Percentiles rank a stretch among this genome's conserved stretches.
These are phyloP conservation scores for Entomobrya multifasciata DNA, from an alignment of 2,888 invertebrate genomes.

Conservation along the genomic window DNA sequence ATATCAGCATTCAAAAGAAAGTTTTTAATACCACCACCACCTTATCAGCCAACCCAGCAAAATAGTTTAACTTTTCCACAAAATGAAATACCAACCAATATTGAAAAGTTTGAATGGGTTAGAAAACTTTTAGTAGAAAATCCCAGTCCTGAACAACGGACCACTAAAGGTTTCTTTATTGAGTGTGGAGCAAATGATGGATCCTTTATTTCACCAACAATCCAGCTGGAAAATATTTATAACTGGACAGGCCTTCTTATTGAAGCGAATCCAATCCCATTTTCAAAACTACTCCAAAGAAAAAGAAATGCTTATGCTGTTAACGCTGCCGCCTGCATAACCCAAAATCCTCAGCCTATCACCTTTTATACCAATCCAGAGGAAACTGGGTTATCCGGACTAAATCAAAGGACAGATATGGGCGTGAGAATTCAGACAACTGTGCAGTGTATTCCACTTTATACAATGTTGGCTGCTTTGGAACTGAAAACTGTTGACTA, in stretches of 20 bases:
- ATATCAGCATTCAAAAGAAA: too few species aligned
- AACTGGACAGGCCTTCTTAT: not conserved
- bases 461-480: not conserved
- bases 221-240: not conserved
- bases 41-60: too few species aligned
- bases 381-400: too few species aligned
- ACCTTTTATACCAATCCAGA: not conserved
- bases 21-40: too few species aligned
- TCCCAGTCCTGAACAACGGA: too few species aligned
- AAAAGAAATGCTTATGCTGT: not conserved
- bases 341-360: not conserved
- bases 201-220: not conserved
- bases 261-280: not conserved
- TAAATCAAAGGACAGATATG: too few species aligned
- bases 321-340: not conserved
- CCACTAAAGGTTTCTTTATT: not conserved
- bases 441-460: not conserved
- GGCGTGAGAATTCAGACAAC: not conserved
- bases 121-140: not conserved
- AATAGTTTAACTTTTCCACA: not conserved
- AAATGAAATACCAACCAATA: not conserved
- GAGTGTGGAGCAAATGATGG: not conserved
- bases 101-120: not conserved
- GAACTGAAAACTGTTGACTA: constrained; percentile 1
- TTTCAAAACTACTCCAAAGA: not conserved